Percentiles rank a stretch among this genome's conserved stretches.
Evolutionary conservation across 2,797 vertebrate genomes (phyloP).

Genomic region (Loris lydekkerianus): DNA sequence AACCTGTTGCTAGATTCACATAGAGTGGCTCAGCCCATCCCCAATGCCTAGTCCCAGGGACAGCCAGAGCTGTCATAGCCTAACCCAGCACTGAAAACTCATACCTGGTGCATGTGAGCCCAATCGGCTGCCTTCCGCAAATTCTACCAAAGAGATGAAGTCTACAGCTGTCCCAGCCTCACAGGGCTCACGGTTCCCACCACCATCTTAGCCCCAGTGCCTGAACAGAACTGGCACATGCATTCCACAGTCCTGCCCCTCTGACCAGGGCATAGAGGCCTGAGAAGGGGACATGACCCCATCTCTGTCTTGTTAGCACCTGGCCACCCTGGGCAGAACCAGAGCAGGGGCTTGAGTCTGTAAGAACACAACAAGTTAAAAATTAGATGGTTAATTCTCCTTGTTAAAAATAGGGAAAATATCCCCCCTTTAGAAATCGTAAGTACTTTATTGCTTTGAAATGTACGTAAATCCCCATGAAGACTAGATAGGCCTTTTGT

Average conservation of each 20-base stretch:
- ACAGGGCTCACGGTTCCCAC: background rate
- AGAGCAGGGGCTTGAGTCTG: background rate
- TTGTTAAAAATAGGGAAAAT: background rate
- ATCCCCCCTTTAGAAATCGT: background rate
- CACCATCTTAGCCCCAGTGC: background rate
- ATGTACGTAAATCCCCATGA: too few relatives aligned
- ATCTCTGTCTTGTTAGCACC: background rate
- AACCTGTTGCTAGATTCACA: background rate
- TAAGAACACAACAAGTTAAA: background rate
- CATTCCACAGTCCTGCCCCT: background rate
- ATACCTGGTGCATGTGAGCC: too few relatives aligned
- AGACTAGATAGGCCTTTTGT: background rate
- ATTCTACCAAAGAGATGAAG: background rate
- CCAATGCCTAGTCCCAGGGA: conserved; percentile 88
- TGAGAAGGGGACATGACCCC: background rate
- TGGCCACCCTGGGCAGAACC: background rate
- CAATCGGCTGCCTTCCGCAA: background rate
- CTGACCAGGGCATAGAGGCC: background rate
- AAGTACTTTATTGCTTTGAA: background rate
- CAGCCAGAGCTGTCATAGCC: conserved; percentile 84
- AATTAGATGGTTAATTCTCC: background rate
- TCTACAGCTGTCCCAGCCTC: background rate
- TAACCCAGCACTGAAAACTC: background rate
- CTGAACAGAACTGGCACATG: background rate
- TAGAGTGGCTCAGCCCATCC: background rate